Evolutionary conservation across 2,888 invertebrate species (phyloP).

Genomic region (Marronus borbonicus): DNA sequence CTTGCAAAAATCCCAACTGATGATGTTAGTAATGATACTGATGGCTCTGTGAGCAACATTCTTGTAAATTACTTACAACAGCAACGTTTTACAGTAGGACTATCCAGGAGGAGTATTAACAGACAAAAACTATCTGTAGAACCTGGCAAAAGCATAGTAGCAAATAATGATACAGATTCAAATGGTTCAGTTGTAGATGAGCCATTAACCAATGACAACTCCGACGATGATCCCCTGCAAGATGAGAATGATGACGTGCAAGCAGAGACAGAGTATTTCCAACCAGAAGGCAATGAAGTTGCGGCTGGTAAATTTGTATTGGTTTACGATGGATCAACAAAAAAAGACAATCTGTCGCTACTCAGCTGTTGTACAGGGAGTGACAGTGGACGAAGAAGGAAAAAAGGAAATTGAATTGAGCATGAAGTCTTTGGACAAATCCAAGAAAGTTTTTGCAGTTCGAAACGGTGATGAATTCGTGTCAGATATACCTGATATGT

Average conservation of each 20-base stretch:
- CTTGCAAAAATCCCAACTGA: constrained; percentile 32
- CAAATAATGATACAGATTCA: too few relatives aligned
- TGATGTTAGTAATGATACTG: neutral
- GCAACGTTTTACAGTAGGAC: constrained; percentile 30
- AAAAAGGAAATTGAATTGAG: constrained; percentile 41
- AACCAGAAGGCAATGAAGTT: constrained; percentile 32
- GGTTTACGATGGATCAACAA: constrained; percentile 22
- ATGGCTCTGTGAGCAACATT: constrained; percentile 2
- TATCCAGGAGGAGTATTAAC: too few relatives aligned
- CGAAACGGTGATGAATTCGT: constrained; percentile 1
- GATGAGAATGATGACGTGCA: constrained; percentile 27
- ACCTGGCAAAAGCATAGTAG: too few relatives aligned
- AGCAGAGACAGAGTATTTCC: constrained; percentile 32
- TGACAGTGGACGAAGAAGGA: constrained; percentile 35
- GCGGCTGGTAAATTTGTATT: constrained; percentile 38
- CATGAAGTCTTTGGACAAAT: constrained; percentile 48
- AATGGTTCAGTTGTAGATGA: too few relatives aligned
- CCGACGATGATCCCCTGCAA: neutral
- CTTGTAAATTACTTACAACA: constrained; percentile 36
- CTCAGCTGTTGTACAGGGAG: constrained; percentile 34
- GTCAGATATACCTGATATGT: too few relatives aligned
- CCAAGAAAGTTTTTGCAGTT: constrained; percentile 47
- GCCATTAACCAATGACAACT: neutral
- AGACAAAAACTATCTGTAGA: too few relatives aligned
- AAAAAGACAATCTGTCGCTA: constrained; percentile 41